Base-by-base conservation (phyloP, 2,113 vertebrate species). In the Bettongia penicillata region DNA sequence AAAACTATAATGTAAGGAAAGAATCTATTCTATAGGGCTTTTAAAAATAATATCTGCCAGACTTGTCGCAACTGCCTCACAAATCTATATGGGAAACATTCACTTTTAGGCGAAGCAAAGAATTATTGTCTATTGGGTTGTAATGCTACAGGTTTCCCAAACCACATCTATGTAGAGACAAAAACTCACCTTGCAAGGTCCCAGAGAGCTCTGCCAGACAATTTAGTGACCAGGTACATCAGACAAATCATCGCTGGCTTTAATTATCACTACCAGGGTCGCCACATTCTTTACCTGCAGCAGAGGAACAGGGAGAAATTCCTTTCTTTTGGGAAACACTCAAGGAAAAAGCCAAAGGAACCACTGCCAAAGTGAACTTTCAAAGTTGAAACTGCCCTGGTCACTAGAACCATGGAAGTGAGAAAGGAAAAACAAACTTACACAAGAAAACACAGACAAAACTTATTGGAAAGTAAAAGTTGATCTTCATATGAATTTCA, bases 261-360 rank as follows among this genome's bases (percentile, higher is more conserved):
- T 97, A 96, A 97, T 96, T 97, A 96, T 91, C 93, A 97, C 97
- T 96, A 96, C 98, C 97, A 93, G 96, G 98, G 98, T 98, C 98
- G 98, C 97, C 98, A 98, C 98, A 99, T 98, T 99, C 98, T 98
- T 98, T 98, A 98, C 98, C 98, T 98, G 98, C 98, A 98, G 97
- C 98, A 9, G 98, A 98, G 98, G 94, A 96, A 97, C 95, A 98
- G 98, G 98, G 98, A 95, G 98, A 99, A 98, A 99, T 98, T 98
- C 98, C 98, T 99, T 98, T 98, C 95, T 95, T 97, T 98, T 98
- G 98, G 97, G 98, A 99, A 98, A 98, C n/a, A 92, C 96, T 97
- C 97, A 97, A 97, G 97, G 97, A 98, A 98, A 98, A 98, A 97
- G 94, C 93, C 93, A 68, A 97, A 97, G 95, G 94, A 98, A 95